Evolutionary conservation across 2,888 invertebrate genomes (phyloP).

Genomic region (Cryptocephalus moraei): DNA sequence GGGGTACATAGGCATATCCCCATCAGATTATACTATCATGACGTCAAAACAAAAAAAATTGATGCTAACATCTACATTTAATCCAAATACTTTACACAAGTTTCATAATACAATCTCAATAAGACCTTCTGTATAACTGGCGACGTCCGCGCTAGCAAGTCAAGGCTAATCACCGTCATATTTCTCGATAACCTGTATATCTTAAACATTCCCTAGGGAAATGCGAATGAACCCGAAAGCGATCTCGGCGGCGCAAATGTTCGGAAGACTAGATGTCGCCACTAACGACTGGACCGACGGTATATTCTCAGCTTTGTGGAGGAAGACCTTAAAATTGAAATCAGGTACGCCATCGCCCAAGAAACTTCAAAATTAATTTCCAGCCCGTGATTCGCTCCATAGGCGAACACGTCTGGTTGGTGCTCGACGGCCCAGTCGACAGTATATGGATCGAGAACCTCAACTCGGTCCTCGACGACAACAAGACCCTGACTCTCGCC

Average conservation of each 20-base stretch:
- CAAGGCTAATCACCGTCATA: no score
- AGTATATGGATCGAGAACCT: conserved; percentile 98
- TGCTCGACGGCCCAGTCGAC: conserved; percentile 92
- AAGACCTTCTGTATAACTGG: no score
- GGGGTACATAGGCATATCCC: no score
- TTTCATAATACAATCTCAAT: no score
- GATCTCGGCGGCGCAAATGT: conserved; percentile 96
- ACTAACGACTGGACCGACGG: conserved; percentile 99
- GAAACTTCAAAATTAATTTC: neutral
- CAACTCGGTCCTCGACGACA: conserved; percentile 94
- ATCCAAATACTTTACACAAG: no score
- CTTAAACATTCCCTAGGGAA: conserved; percentile 40
- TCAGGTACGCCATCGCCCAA: conserved; percentile 39
- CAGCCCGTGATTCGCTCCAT: conserved; percentile 1
- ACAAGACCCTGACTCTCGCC: conserved; percentile 87
- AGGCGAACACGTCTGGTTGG: conserved; percentile 86
- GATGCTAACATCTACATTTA: no score
- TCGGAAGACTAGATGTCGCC: conserved; percentile 89
- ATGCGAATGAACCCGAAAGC: conserved; percentile 99
- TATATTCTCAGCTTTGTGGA: conserved; percentile 93
- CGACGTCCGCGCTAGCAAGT: no score
- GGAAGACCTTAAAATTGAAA: conserved; percentile 84
- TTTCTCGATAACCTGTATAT: no score
- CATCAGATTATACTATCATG: no score
- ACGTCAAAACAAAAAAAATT: no score